A percentile compares a stretch with the other conserved stretches of the same genome.
Conservation (phyloP, 2,888 invertebrate genomes). For the Geotrupes spiniger region DNA sequence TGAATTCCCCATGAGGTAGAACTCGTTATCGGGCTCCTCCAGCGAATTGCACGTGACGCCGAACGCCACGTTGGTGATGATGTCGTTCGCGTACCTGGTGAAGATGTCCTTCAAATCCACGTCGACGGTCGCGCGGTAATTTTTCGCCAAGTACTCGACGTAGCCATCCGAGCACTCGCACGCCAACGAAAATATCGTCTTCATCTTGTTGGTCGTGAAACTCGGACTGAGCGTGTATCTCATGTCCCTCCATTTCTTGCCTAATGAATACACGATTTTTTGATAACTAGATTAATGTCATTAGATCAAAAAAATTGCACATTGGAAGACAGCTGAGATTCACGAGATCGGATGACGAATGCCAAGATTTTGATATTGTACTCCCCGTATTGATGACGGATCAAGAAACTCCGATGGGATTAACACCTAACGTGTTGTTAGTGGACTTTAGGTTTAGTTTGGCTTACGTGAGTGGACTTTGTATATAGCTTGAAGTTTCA, state of each 20-base stretch:
- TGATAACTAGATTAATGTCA: no score
- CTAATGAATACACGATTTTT: no score
- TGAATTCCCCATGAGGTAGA: slow-evolving; percentile 53
- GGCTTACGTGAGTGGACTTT: no score
- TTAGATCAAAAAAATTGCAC: no score
- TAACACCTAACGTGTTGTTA: no score
- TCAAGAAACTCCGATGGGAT: no score
- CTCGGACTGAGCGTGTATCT: slow-evolving; percentile 50
- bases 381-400: no score
- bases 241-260: slow-evolving; percentile 46
- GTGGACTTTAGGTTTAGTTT: no score
- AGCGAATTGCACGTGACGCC: slow-evolving; percentile 55
- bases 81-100: slow-evolving; percentile 51
- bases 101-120: slow-evolving; percentile 52
- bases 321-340: no score
- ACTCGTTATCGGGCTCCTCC: slow-evolving; percentile 51
- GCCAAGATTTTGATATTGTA: no score
- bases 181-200: slow-evolving; percentile 48
- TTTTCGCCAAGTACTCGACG: slow-evolving; percentile 22
- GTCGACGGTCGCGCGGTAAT: slow-evolving; percentile 34
- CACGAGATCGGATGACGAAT: no score
- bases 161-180: slow-evolving; percentile 38
- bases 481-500: no score
- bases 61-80: slow-evolving; percentile 53
- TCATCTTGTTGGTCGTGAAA: slow-evolving; percentile 53